phyloP scores from a whole-genome alignment of 2,797 vertebrate genomes.

The Setipinna tenuifilis region DNA sequence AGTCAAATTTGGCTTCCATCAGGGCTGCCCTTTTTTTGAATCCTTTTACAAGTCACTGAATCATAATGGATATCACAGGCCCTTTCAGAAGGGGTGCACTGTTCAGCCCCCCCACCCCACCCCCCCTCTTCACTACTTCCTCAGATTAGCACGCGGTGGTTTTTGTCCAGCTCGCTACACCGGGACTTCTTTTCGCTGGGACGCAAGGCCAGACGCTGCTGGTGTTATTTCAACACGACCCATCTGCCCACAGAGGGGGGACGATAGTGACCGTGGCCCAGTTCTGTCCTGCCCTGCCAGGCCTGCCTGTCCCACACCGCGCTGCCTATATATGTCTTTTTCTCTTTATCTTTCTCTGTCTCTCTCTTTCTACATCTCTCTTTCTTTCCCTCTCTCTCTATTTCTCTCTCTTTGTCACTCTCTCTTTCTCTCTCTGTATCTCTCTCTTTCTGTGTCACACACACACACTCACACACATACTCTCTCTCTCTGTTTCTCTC shows the following conservation, averaged over 20 bases:
- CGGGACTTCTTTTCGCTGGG: background rate
- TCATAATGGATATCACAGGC: slow-evolving; percentile 42
- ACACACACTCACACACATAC: too few relatives aligned
- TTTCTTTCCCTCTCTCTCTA: too few relatives aligned
- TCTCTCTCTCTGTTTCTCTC: too few relatives aligned
- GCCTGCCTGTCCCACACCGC: too few relatives aligned
- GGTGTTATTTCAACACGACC: background rate
- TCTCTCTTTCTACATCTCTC: too few relatives aligned
- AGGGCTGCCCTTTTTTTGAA: background rate
- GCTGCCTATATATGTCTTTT: too few relatives aligned
- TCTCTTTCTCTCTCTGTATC: too few relatives aligned
- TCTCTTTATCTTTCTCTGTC: too few relatives aligned
- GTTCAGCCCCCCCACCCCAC: background rate
- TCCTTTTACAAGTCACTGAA: slow-evolving; percentile 32
- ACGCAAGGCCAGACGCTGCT: background rate
- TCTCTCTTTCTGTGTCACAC: too few relatives aligned
- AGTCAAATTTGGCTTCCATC: slow-evolving; percentile 31
- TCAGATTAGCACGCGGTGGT: slow-evolving; percentile 27
- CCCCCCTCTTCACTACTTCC: background rate
- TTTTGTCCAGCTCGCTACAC: slow-evolving; percentile 21
- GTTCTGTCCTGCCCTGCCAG: too few relatives aligned
- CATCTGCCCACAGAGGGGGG: background rate
- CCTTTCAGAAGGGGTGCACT: slow-evolving; percentile 27
- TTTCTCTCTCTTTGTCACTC: too few relatives aligned
- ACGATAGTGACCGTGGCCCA: background rate